phyloP scores from a whole-genome alignment of 2,888 invertebrate genomes.

The Philhelius pedissequus region DNA sequence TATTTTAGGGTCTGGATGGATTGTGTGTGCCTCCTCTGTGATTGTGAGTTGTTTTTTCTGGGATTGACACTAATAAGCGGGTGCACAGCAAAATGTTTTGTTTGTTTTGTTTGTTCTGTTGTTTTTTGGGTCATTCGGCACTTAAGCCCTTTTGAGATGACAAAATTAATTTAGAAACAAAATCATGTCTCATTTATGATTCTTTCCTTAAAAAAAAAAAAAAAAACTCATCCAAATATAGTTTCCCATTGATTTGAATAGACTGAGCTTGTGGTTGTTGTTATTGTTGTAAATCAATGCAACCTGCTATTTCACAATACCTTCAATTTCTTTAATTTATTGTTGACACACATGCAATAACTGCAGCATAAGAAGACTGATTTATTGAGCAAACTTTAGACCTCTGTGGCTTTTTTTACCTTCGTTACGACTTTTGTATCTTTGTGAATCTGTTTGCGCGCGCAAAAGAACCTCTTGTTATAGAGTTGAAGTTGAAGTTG shows the following conservation, averaged over 20 bases:
- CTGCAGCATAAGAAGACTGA: conserved; percentile 21
- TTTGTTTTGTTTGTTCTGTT: conserved; percentile 34
- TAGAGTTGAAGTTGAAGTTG: conserved; percentile 21
- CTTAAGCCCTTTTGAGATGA: conserved; percentile 36
- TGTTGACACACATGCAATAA: conserved; percentile 51
- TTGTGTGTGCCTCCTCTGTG: neutral
- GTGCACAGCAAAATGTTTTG: neutral
- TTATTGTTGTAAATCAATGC: conserved; percentile 23
- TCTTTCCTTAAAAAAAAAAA: too few relatives aligned
- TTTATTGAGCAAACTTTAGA: conserved; percentile 17
- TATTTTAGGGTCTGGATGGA: conserved; percentile 38
- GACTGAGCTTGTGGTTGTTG: neutral
- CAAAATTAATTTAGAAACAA: conserved; percentile 12
- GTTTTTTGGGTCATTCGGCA: conserved; percentile 47
- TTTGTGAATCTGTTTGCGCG: neutral
- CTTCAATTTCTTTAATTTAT: conserved; percentile 5
- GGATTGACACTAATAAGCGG: conserved; percentile 44
- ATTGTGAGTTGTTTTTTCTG: neutral
- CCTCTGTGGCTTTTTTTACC: conserved; percentile 33
- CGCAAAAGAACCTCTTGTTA: conserved; percentile 17
- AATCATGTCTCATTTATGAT: neutral
- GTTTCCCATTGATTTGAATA: neutral
- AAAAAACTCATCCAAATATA: neutral
- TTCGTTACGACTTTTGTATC: neutral
- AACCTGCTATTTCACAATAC: conserved; percentile 34